These are phyloP conservation scores for Temnothorax curvispinosus DNA, from an alignment of 1,140 invertebrate genomes.

Conservation along the genomic window DNA sequence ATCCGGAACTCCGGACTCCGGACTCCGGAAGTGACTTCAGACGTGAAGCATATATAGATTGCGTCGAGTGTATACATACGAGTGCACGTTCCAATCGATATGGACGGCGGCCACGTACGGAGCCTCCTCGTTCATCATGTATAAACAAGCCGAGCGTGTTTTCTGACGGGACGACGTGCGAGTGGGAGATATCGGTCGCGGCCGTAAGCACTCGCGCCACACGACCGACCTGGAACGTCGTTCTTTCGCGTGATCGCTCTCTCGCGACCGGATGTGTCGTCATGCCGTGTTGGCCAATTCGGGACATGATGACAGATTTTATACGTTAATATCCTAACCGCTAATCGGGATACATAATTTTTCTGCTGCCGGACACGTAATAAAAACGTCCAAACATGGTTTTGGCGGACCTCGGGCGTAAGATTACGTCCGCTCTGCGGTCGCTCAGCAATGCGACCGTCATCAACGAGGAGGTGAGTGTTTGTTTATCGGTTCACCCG, in stretches of 20 bases:
- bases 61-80: neutral
- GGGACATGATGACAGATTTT: conserved; percentile 56
- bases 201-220: neutral
- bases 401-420: conserved; percentile 99
- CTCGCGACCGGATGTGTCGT: conserved; percentile 62
- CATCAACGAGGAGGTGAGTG: conserved; percentile 98
- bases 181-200: neutral
- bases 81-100: conserved; percentile 23
- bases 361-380: neutral
- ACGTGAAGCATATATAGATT: neutral
- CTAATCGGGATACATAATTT: conserved; percentile 17
- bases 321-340: conserved; percentile 51
- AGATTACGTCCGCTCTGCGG: conserved; percentile 99
- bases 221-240: neutral
- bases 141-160: conserved; percentile 22
- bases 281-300: conserved; percentile 66
- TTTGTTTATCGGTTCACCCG: neutral
- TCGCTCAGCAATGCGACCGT: conserved; percentile 99
- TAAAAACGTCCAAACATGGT: conserved; percentile 93
- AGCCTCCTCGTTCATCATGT: neutral
- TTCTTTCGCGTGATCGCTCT: neutral
- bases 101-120: conserved; percentile 4
- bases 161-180: neutral
- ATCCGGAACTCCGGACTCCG: too few species aligned
- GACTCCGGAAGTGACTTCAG: too few species aligned